Evolutionary conservation across 1,140 invertebrate genomes (phyloP).

Genomic region (Lucilia cuprina): DNA sequence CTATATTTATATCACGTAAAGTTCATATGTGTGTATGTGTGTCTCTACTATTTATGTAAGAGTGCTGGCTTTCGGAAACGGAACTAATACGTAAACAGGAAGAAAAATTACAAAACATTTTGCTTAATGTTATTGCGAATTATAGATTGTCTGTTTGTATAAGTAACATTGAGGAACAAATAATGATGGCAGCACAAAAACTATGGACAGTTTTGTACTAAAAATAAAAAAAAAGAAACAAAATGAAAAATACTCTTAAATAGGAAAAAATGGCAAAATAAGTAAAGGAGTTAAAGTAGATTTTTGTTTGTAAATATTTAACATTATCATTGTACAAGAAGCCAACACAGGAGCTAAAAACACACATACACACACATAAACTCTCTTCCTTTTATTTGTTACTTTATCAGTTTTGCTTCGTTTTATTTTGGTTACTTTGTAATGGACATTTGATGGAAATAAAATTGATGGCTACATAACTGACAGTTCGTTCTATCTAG

Average conservation of each 20-base stretch:
- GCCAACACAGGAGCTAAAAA: too few relatives aligned
- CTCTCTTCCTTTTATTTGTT: too few relatives aligned
- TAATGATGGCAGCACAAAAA: background rate
- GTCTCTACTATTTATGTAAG: background rate
- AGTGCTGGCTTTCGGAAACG: constrained; percentile 26
- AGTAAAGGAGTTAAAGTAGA: background rate
- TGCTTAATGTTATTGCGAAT: constrained; percentile 33
- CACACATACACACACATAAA: too few relatives aligned
- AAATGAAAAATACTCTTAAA: background rate
- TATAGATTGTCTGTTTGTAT: constrained; percentile 25
- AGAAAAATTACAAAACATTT: constrained; percentile 35
- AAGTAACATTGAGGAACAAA: constrained; percentile 1
- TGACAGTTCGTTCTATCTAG: constrained; percentile 18
- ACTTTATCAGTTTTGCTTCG: background rate
- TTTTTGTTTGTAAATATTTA: constrained; percentile 3
- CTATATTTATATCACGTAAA: too few relatives aligned
- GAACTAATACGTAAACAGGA: constrained; percentile 33
- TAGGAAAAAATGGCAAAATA: background rate
- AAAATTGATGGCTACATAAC: constrained; percentile 29
- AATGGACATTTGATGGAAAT: constrained; percentile 31
- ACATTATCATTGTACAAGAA: background rate
- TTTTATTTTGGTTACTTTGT: background rate
- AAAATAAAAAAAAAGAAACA: background rate
- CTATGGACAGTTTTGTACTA: background rate
- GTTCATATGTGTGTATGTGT: background rate